These are phyloP conservation scores for Laticauda laticaudata DNA, from an alignment of 2,113 vertebrate species.

Conservation along the genomic window DNA sequence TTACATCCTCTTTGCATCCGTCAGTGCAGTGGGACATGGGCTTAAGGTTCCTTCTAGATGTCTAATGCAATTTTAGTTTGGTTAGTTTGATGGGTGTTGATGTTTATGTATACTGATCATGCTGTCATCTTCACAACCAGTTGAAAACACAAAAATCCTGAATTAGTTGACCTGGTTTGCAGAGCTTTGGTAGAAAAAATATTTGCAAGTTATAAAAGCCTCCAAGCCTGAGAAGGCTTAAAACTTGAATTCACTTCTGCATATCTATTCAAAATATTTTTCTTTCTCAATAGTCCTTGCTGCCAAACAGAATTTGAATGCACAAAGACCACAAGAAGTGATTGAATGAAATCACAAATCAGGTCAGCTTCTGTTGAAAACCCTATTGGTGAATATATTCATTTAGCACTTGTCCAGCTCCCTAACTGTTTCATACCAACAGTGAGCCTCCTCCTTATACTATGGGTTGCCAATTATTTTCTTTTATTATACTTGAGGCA, in stretches of 20 bases:
- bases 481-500: neutral
- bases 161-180: neutral
- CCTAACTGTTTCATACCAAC: neutral
- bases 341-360: conserved; percentile 40
- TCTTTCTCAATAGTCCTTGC: neutral
- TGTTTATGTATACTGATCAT: neutral
- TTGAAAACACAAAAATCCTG: neutral
- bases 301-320: conserved; percentile 1
- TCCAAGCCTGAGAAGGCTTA: neutral
- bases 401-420: conserved; percentile 20
- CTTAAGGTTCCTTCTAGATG: neutral
- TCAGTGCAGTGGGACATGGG: too few species aligned
- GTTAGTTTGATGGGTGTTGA: neutral
- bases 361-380: conserved; percentile 18
- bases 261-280: neutral
- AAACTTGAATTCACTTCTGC: neutral
- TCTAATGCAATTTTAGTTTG: neutral
- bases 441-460: neutral
- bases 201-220: neutral
- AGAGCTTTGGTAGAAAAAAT: neutral
- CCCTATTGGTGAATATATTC: neutral
- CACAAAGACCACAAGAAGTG: neutral
- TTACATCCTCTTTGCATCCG: too few species aligned
- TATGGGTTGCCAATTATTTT: conserved; percentile 26
- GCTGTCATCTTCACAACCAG: neutral